Evolutionary conservation across 1,140 invertebrate species (phyloP).

Genomic region (Formica exsecta): DNA sequence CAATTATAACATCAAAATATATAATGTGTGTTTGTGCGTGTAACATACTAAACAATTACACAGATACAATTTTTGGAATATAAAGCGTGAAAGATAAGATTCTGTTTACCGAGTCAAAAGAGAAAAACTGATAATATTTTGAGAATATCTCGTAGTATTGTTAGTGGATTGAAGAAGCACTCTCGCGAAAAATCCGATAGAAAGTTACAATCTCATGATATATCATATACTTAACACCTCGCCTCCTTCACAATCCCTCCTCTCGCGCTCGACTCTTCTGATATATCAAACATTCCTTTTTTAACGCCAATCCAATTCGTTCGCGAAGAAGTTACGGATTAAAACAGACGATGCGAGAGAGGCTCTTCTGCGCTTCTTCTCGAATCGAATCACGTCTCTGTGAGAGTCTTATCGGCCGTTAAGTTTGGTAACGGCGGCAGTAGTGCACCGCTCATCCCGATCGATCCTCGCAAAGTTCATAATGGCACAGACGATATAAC

Average conservation of each 20-base stretch:
- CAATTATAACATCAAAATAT: constrained; percentile 27
- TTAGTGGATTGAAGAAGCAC: constrained; percentile 31
- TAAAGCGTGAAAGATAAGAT: background rate
- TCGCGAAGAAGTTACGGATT: constrained; percentile 29
- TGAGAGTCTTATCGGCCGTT: constrained; percentile 43
- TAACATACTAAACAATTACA: constrained; percentile 3
- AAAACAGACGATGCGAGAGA: constrained; percentile 15
- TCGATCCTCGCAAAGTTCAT: constrained; percentile 40
- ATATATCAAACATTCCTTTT: background rate
- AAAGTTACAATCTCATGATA: constrained; percentile 24
- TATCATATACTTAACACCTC: constrained; percentile 33
- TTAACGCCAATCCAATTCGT: constrained; percentile 30
- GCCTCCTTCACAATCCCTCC: background rate
- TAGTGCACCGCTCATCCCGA: constrained; percentile 4
- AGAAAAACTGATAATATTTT: background rate
- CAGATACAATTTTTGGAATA: background rate
- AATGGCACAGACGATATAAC: constrained; percentile 34
- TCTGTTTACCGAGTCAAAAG: background rate
- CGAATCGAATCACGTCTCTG: constrained; percentile 24
- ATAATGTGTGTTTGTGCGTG: background rate
- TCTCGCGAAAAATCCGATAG: constrained; percentile 14
- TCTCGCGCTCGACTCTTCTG: too few relatives aligned
- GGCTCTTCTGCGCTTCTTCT: background rate
- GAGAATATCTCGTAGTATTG: background rate
- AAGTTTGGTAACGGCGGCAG: constrained; percentile 1